phyloP scores from a whole-genome alignment of 2,888 invertebrate genomes.

The Limnephilus lunatus region DNA sequence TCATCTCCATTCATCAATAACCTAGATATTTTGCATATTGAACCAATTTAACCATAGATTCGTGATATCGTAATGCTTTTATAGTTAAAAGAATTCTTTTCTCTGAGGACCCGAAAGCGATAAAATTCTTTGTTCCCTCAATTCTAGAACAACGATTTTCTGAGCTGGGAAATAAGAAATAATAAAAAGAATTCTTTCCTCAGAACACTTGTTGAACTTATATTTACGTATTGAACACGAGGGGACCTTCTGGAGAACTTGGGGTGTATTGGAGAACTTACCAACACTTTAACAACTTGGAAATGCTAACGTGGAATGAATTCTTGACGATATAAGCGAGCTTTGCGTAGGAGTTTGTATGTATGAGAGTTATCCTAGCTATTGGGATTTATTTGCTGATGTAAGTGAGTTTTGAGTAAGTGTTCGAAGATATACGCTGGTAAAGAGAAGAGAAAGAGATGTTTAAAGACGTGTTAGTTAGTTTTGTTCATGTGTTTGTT shows the following conservation, averaged over 20 bases:
- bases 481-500: neutral
- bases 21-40: no score
- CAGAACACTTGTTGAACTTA: neutral
- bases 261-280: neutral
- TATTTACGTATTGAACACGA: neutral
- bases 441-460: neutral
- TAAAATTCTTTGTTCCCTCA: neutral
- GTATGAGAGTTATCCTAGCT: no score
- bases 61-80: neutral
- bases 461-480: neutral
- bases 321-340: no score
- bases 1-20: no score
- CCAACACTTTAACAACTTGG: neutral
- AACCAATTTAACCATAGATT: no score
- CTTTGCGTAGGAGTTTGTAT: no score
- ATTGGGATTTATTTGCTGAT: no score
- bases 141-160: neutral
- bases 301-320: neutral
- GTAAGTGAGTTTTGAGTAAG: no score
- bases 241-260: neutral
- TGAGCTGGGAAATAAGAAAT: neutral
- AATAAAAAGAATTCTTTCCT: neutral
- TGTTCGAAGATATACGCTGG: no score
- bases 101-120: no score
- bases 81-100: neutral